Percentiles rank a stretch among this genome's conserved stretches.
Evolutionary conservation across 2,888 invertebrate species (phyloP).

Genomic region (Sisyra nigra): DNA sequence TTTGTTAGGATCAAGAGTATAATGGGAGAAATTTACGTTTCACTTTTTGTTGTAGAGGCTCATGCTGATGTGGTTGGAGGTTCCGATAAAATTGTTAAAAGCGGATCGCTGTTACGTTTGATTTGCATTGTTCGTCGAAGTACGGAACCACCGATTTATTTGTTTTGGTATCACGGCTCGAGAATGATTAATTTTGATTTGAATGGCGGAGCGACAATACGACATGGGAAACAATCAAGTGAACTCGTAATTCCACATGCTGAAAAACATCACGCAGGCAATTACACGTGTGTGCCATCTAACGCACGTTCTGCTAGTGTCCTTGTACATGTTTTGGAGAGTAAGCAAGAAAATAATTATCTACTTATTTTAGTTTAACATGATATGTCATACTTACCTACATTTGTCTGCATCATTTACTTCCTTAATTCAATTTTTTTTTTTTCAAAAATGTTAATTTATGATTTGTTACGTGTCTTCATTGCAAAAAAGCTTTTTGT

Average conservation of each 20-base stretch:
- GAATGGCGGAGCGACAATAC: constrained; percentile 38
- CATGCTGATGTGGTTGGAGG: constrained; percentile 53
- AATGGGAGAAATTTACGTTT: too few species aligned
- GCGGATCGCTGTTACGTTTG: constrained; percentile 51
- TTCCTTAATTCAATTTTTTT: neutral
- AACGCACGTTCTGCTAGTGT: constrained; percentile 61
- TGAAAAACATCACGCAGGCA: constrained; percentile 51
- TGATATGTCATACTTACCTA: neutral
- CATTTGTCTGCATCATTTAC: too few species aligned
- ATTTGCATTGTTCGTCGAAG: constrained; percentile 52
- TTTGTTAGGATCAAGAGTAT: too few species aligned
- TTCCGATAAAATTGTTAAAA: constrained; percentile 52
- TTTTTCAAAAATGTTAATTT: constrained; percentile 2
- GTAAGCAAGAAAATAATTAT: constrained; percentile 27
- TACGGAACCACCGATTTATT: constrained; percentile 52
- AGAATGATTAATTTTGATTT: constrained; percentile 75
- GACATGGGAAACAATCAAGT: constrained; percentile 29
- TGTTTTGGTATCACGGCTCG: constrained; percentile 72
- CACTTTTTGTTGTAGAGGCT: constrained; percentile 35
- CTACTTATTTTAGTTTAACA: neutral
- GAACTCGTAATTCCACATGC: constrained; percentile 32
- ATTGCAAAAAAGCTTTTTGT: too few species aligned
- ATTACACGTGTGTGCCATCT: constrained; percentile 67
- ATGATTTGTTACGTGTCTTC: constrained; percentile 1
- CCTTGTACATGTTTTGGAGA: constrained; percentile 53